A percentile compares a stretch with the other conserved stretches of the same genome.
Evolutionary conservation across 2,113 vertebrate genomes (phyloP).

Genomic region (Xenopus laevis): DNA sequence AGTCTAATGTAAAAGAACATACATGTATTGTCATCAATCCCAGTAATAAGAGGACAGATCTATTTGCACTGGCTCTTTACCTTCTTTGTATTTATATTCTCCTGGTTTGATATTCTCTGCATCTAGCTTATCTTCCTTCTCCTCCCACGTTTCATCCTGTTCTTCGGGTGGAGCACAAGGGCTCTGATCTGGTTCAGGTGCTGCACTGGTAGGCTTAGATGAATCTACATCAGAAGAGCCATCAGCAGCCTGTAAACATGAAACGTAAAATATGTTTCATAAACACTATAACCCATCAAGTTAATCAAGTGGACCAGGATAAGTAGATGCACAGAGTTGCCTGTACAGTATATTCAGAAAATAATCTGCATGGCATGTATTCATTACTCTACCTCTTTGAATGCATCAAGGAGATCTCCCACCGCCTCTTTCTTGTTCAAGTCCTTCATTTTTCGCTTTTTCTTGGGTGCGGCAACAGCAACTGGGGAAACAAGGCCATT

Average conservation of each 20-base stretch:
- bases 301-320: slow-evolving; percentile 24
- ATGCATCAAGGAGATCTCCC: slow-evolving; percentile 92
- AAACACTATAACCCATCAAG: too few species aligned
- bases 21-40: too few species aligned
- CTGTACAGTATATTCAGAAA: too few species aligned
- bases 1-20: too few species aligned
- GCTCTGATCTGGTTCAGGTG: slow-evolving; percentile 52
- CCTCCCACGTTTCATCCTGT: slow-evolving; percentile 87
- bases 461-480: slow-evolving; percentile 93
- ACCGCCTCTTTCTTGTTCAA: slow-evolving; percentile 91
- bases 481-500: slow-evolving; percentile 52
- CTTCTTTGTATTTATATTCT: slow-evolving; percentile 91
- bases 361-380: too few species aligned
- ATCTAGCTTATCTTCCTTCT: slow-evolving; percentile 91
- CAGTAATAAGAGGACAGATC: too few species aligned
- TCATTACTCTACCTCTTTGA: slow-evolving; percentile 80
- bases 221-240: slow-evolving; percentile 52
- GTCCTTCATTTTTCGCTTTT: slow-evolving; percentile 91
- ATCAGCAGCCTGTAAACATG: slow-evolving; percentile 37
- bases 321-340: too few species aligned
- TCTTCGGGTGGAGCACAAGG: slow-evolving; percentile 69
- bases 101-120: slow-evolving; percentile 82
- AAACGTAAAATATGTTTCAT: not conserved
- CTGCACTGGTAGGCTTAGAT: slow-evolving; percentile 3
- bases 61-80: slow-evolving; percentile 59